A percentile compares a stretch with the other conserved stretches of the same genome.
phyloP scores from a whole-genome alignment of 2,797 vertebrate species.

The Alca torda region DNA sequence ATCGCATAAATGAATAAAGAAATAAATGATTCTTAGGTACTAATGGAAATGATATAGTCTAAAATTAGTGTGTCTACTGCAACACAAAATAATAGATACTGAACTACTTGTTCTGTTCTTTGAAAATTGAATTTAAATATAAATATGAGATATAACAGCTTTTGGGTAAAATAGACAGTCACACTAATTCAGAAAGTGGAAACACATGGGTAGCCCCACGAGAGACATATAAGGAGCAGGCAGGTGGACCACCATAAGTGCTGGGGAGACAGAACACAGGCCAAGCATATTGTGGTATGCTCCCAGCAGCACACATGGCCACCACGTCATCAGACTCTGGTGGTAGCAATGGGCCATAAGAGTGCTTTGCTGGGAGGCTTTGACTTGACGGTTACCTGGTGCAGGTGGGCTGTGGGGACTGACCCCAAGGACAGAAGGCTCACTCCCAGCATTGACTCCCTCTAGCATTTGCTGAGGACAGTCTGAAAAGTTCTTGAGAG shows the following conservation, averaged over 20 bases:
- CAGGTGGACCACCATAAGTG: not conserved
- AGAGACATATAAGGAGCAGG: not conserved
- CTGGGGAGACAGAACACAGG: not conserved
- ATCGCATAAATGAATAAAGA: not conserved
- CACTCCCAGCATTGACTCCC: not conserved
- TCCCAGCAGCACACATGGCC: not conserved
- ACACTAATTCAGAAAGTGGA: not conserved
- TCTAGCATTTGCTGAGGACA: not conserved
- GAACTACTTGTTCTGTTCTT: not conserved
- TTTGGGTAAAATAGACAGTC: not conserved
- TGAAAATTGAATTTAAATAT: not conserved
- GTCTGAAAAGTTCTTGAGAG: not conserved
- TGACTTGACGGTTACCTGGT: not conserved
- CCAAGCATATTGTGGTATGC: fast-evolving
- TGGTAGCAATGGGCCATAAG: not conserved
- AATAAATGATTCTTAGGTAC: not conserved
- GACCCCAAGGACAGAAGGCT: not conserved
- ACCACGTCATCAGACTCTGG: not conserved
- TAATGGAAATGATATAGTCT: not conserved
- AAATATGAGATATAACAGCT: not conserved
- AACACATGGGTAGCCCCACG: not conserved
- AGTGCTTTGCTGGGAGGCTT: not conserved
- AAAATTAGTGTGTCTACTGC: not conserved
- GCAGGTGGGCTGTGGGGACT: not conserved
- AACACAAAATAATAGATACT: not conserved